Conservation (phyloP, 2,113 vertebrate species). For the Coregonus clupeaformis region DNA sequence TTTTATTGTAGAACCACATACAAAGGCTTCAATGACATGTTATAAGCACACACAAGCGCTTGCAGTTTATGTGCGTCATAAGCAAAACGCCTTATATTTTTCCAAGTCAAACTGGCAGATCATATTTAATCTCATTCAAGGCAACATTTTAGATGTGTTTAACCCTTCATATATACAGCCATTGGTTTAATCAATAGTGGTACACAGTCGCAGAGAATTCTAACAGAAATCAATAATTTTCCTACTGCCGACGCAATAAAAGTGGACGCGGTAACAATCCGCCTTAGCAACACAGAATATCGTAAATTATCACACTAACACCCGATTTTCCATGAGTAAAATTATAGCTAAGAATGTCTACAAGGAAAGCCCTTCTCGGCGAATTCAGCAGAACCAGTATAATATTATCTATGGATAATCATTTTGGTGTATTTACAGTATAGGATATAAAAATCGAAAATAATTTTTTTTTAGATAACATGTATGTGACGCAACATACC, state of each 20-base stretch:
- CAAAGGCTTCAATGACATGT: background rate
- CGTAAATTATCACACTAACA: no score
- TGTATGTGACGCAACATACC: no score
- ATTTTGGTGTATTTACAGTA: no score
- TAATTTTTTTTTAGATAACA: no score
- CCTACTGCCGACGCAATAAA: background rate
- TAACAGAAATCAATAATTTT: no score
- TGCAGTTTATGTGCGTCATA: background rate
- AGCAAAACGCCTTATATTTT: background rate
- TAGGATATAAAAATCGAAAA: no score
- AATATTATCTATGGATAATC: no score
- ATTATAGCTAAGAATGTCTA: no score
- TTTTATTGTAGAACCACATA: background rate
- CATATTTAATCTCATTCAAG: background rate
- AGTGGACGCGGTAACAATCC: background rate
- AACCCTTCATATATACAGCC: background rate
- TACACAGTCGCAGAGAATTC: background rate
- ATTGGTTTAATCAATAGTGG: background rate
- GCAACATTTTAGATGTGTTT: background rate
- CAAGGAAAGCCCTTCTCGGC: no score
- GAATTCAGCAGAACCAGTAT: no score
- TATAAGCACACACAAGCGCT: background rate
- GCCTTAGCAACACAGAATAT: background rate
- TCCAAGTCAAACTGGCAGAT: background rate
- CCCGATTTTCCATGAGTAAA: no score